Evolutionary conservation across 1,140 invertebrate species (phyloP), one percentile per base, ranked within the genome.

Genomic region (Scaptomyza graminum): DNA sequence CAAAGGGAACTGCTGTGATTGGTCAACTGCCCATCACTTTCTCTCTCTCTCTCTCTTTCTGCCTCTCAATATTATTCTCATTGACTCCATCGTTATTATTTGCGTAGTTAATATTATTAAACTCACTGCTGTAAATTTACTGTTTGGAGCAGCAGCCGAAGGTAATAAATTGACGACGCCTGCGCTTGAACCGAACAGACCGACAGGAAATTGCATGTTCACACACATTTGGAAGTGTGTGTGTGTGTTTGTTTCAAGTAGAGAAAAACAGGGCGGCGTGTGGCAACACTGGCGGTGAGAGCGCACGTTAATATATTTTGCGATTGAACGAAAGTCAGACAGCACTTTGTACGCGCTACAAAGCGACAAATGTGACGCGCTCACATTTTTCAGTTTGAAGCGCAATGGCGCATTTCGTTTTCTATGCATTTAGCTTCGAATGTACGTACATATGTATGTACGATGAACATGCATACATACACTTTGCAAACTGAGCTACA

Each of bases 211-310:
- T 54, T 44, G 16, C 43, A 54, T 47, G 16, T 61, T n/a, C n/a
- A 49, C 13, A 49, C 13, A 59, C 43, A 37, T 41, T 49, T 25
- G n/a, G 50, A 6, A 11, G 15, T 50, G 31, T 44, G 31, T 68
- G 25, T 52, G 46, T 25, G 25, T 25, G 25, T 25, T 13, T 68
- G 31, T 9, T 34, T 37, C 4, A 55, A 34, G 18, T 34, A 47
- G 51, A 39, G 25, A 51, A 56, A 57, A 65, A 18, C 63, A 55
- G 31, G 37, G 37, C 44, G 41, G 39, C 52, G 47, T 63, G 71
- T 62, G 70, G 64, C 43, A 73, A 67, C 69, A 54, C 69, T 72
- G 64, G 43, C 56, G 47, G 56, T 34, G 41, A 67, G 64, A 72
- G 62, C 47, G 39, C 39, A 16, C 47, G 43, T 37, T 68, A 43